Conservation (phyloP, 2,888 invertebrate genomes). For the Leptopilina myrica region DNA sequence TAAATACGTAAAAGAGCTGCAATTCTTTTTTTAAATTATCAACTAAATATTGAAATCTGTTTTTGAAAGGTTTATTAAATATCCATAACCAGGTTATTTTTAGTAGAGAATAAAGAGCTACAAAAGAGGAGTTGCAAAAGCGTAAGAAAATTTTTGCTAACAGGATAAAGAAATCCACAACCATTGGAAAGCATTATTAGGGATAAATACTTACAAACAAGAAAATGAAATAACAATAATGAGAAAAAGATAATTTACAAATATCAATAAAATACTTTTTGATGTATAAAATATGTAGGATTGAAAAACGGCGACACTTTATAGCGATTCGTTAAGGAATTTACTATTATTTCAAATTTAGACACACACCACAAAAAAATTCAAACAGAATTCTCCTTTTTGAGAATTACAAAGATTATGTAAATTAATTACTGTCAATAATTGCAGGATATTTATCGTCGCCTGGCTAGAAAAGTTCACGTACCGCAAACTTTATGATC, state of each 20-base stretch:
- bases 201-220: constrained; percentile 11
- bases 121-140: background rate
- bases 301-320: constrained; percentile 53
- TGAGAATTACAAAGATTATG: background rate
- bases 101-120: background rate
- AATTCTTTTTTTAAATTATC: background rate
- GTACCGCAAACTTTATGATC: background rate
- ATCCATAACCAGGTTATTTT: constrained; percentile 2
- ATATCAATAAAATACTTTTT: constrained; percentile 44
- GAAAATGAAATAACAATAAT: constrained; percentile 25
- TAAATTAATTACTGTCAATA: background rate
- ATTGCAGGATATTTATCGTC: background rate
- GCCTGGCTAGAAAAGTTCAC: constrained; percentile 7
- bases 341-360: constrained; percentile 8
- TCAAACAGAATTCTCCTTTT: background rate
- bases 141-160: background rate
- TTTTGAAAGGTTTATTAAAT: background rate
- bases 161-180: background rate
- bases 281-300: constrained; percentile 19
- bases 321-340: constrained; percentile 42
- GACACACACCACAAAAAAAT: background rate
- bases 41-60: background rate
- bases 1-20: too few species aligned
- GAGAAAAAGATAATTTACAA: constrained; percentile 38
- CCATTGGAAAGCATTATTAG: background rate